Percentiles rank a stretch among this genome's conserved stretches.
Conservation (phyloP, 2,797 vertebrate genomes). For the Alexandromys oeconomus region DNA sequence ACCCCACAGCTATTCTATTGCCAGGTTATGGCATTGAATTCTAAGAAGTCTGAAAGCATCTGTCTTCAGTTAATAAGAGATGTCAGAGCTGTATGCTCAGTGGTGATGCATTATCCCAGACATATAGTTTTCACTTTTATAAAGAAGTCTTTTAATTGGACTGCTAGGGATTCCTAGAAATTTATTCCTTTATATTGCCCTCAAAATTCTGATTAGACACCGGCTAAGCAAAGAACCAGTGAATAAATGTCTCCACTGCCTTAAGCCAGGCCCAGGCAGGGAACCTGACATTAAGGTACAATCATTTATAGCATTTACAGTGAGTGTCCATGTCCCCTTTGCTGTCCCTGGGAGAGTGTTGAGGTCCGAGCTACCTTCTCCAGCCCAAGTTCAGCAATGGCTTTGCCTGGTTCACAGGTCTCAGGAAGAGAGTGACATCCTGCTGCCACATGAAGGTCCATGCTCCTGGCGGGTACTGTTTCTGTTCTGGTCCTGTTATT, state of each 20-base stretch:
- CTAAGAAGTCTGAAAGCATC: background rate
- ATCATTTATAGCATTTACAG: background rate
- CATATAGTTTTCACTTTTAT: background rate
- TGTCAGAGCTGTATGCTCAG: background rate
- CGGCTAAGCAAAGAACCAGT: background rate
- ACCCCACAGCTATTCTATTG: background rate
- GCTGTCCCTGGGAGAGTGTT: background rate
- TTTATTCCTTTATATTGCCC: background rate
- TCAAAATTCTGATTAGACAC: background rate
- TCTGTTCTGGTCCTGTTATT: background rate
- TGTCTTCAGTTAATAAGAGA: background rate
- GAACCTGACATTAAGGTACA: background rate
- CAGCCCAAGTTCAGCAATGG: no score
- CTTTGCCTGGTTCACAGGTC: background rate
- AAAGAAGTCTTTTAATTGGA: background rate
- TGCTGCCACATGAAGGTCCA: accelerated
- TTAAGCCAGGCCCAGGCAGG: background rate
- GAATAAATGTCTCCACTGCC: background rate
- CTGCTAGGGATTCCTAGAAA: background rate
- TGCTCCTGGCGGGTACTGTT: background rate
- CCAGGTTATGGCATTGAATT: background rate
- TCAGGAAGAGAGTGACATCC: background rate
- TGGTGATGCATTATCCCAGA: background rate
- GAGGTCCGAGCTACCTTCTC: background rate
- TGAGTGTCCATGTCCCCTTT: no score